Percentiles rank a stretch among this genome's conserved stretches.
These are phyloP conservation scores for Operophtera brumata DNA, from an alignment of 2,888 invertebrate genomes.

Conservation along the genomic window DNA sequence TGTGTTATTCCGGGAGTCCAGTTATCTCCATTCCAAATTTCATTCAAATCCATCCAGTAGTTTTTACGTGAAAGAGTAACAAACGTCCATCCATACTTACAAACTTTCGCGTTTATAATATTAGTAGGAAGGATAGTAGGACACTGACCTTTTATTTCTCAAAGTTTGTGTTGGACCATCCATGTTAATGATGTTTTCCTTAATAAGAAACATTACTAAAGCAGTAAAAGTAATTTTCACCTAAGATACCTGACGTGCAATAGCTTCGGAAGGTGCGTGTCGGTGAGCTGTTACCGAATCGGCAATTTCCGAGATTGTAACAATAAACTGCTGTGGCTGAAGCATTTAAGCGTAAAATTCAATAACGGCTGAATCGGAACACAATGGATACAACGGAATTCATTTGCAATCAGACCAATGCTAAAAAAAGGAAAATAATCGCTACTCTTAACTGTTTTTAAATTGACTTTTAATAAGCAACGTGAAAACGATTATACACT, in stretches of 20 bases:
- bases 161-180: too few species aligned
- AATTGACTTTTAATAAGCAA: background rate
- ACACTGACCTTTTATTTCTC: too few species aligned
- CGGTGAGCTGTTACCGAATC: conserved; percentile 49
- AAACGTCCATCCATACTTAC: too few species aligned
- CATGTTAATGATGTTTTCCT: too few species aligned
- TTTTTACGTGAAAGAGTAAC: too few species aligned
- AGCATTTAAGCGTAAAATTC: conserved; percentile 39
- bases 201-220: conserved; percentile 7
- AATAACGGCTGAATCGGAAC: conserved; percentile 33
- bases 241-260: conserved; percentile 15
- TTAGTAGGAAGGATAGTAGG: too few species aligned
- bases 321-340: conserved; percentile 40
- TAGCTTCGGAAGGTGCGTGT: conserved; percentile 41
- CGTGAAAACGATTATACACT: background rate
- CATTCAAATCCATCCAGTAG: too few species aligned
- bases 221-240: conserved; percentile 13
- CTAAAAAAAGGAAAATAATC: background rate
- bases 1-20: too few species aligned
- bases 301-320: conserved; percentile 40
- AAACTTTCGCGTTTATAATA: too few species aligned
- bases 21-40: too few species aligned
- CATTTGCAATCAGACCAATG: conserved; percentile 8
- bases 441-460: background rate
- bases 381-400: conserved; percentile 23